Percentiles rank a stretch among this genome's conserved stretches.
phyloP scores from a whole-genome alignment of 2,113 vertebrate species.

The Tragelaphus imberbis region DNA sequence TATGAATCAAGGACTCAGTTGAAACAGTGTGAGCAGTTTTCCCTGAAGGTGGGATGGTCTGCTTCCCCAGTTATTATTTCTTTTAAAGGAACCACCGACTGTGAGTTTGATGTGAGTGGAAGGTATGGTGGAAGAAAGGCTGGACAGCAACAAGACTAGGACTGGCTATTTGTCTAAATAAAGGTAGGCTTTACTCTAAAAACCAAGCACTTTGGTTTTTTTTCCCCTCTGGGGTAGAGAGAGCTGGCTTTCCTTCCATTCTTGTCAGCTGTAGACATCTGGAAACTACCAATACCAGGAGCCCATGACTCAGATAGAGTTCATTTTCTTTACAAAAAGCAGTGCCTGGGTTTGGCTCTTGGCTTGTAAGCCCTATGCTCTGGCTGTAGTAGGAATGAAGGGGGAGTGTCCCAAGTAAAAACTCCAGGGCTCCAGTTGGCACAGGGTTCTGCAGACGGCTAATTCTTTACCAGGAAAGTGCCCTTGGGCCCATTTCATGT shows the following conservation, averaged over 20 bases:
- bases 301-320: accelerated
- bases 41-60: background rate
- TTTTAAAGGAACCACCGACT: background rate
- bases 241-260: background rate
- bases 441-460: background rate
- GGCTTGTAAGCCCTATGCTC: background rate
- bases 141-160: background rate
- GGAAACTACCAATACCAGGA: background rate
- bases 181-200: background rate
- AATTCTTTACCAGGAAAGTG: background rate
- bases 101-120: background rate
- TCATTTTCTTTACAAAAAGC: background rate
- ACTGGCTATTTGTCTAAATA: background rate
- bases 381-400: background rate
- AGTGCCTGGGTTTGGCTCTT: background rate
- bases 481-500: background rate
- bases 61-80: background rate
- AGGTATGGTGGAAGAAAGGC: background rate
- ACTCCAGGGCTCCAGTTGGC: background rate
- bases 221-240: background rate
- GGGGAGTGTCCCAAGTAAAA: background rate
- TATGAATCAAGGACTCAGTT: background rate
- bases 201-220: background rate
- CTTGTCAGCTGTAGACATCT: background rate
- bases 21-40: background rate